Evolutionary conservation across 2,888 invertebrate genomes (phyloP).

Genomic region (Saturnia japonica): DNA sequence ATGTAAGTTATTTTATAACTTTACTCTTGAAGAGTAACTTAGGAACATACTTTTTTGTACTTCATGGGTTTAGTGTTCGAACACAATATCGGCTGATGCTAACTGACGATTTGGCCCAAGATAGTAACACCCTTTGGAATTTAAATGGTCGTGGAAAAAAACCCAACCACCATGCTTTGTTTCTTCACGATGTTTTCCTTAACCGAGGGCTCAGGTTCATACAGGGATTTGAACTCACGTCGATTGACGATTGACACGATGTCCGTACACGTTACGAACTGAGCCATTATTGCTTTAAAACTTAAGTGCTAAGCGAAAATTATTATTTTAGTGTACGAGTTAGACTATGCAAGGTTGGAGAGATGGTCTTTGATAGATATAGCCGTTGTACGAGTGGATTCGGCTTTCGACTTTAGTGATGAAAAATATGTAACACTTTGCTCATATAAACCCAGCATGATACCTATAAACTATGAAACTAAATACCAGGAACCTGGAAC

Average conservation of each 20-base stretch:
- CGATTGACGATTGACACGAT: no score
- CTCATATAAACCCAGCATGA: slow-evolving; percentile 38
- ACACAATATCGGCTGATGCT: no score
- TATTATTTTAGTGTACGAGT: slow-evolving; percentile 43
- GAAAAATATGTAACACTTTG: slow-evolving; percentile 30
- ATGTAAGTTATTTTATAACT: slow-evolving; percentile 32
- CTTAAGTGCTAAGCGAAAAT: neutral
- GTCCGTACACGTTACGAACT: no score
- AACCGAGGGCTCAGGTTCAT: no score
- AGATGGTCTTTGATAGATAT: slow-evolving; percentile 55
- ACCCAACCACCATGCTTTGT: no score
- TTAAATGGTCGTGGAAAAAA: no score
- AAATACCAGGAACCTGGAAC: slow-evolving; percentile 34
- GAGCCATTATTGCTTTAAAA: no score
- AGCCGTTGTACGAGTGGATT: slow-evolving; percentile 51
- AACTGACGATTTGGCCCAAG: no score
- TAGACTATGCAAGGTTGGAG: slow-evolving; percentile 39
- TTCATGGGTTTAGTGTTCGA: neutral
- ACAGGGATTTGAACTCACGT: no score
- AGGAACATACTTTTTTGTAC: neutral
- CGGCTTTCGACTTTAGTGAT: slow-evolving; percentile 38
- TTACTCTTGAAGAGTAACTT: neutral
- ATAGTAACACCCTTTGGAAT: no score
- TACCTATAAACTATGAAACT: slow-evolving; percentile 42
- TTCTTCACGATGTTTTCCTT: no score